These are phyloP conservation scores for Darwinula stevensoni DNA, from an alignment of 2,888 invertebrate species.

Conservation along the genomic window DNA sequence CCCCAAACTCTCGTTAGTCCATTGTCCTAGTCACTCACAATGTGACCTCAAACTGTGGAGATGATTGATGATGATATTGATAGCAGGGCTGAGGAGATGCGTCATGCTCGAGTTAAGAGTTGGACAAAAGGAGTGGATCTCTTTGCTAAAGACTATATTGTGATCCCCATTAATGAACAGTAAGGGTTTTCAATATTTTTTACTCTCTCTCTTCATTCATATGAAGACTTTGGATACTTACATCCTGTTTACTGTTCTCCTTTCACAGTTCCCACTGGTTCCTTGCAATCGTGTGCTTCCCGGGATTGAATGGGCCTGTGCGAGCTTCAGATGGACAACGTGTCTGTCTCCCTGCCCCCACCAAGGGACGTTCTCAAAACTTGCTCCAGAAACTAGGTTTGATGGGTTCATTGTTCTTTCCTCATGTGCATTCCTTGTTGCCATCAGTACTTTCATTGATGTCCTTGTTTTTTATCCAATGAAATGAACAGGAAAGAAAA, in stretches of 20 bases:
- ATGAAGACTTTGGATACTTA: background rate
- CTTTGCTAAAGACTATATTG: slow-evolving; percentile 80
- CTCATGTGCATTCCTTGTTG: too few relatives aligned
- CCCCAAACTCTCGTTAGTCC: too few relatives aligned
- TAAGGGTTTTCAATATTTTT: slow-evolving; percentile 17
- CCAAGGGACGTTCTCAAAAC: too few relatives aligned
- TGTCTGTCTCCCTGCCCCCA: too few relatives aligned
- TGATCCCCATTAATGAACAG: slow-evolving; percentile 92
- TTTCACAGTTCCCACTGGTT: slow-evolving; percentile 59
- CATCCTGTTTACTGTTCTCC: slow-evolving; percentile 6
- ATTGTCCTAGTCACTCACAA: too few relatives aligned
- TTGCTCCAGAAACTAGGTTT: too few relatives aligned
- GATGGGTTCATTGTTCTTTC: too few relatives aligned
- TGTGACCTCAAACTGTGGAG: too few relatives aligned
- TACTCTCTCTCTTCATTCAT: background rate
- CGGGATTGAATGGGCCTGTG: slow-evolving; percentile 31
- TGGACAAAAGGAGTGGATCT: slow-evolving; percentile 90
- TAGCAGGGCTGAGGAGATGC: slow-evolving; percentile 33
- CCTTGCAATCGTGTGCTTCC: slow-evolving; percentile 82
- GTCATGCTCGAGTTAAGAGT: slow-evolving; percentile 64
- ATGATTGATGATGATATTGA: too few relatives aligned
- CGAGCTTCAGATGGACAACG: background rate
- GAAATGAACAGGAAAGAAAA: too few relatives aligned
- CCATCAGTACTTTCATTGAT: too few relatives aligned
- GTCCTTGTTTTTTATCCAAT: too few relatives aligned